Conservation (phyloP, 2,888 invertebrate species). For the Leucophenga maculata region DNA sequence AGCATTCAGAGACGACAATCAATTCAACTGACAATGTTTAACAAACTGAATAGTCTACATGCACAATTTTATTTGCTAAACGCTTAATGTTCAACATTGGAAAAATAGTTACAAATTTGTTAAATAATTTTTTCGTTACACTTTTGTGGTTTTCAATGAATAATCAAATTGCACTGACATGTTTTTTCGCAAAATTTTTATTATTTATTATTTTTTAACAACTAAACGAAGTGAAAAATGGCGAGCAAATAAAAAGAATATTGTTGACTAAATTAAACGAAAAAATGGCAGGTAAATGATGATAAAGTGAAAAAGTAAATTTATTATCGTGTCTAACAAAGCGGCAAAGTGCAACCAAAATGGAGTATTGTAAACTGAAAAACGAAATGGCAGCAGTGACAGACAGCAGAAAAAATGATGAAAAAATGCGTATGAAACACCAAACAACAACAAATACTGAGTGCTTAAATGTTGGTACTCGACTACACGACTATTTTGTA, state of each 20-base stretch:
- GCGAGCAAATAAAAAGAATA: background rate
- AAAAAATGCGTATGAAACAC: background rate
- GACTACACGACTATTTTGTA: too few species aligned
- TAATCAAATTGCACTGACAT: background rate
- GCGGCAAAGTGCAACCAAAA: background rate
- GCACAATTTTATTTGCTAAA: background rate
- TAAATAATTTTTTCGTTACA: background rate
- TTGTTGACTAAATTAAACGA: too few species aligned
- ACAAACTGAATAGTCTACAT: background rate
- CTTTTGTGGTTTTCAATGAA: background rate
- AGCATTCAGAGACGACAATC: too few species aligned
- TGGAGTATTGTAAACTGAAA: background rate
- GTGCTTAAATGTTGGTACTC: too few species aligned
- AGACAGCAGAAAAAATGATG: background rate
- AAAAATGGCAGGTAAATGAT: too few species aligned
- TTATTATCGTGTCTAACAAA: background rate
- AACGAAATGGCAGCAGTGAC: background rate
- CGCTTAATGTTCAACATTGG: background rate
- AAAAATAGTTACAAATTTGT: background rate
- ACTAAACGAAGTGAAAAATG: background rate
- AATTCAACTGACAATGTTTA: too few species aligned
- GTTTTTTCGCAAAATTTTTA: background rate
- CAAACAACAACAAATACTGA: background rate
- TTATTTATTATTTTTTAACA: background rate
- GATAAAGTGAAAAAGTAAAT: background rate